Percentiles rank a stretch among this genome's conserved stretches.
Evolutionary conservation across 2,797 vertebrate species (phyloP).

Genomic region (Falco novaeseelandiae): DNA sequence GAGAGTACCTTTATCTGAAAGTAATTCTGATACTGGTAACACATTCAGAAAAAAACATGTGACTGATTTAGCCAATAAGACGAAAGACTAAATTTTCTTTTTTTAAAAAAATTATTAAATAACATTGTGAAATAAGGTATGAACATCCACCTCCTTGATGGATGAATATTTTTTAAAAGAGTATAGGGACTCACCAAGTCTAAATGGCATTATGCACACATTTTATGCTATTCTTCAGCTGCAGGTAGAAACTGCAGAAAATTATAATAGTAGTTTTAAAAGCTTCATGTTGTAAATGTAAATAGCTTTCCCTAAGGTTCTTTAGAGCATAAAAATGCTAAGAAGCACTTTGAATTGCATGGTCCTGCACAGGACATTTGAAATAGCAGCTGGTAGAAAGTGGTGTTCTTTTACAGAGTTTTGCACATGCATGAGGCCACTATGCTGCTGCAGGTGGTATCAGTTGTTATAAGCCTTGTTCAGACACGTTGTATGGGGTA

Average conservation of each 20-base stretch:
- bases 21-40: neutral
- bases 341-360: neutral
- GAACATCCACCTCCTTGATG: neutral
- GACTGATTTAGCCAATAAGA: neutral
- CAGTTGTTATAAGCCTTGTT: neutral
- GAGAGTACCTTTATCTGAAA: neutral
- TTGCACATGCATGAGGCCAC: neutral
- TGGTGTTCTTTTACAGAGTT: neutral
- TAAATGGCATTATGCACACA: neutral
- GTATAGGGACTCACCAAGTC: neutral
- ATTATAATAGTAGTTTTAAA: neutral
- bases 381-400: neutral
- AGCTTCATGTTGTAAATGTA: neutral
- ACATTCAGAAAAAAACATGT: neutral
- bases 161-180: constrained; percentile 41
- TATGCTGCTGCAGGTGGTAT: neutral
- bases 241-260: neutral
- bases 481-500: neutral
- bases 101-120: neutral
- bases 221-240: neutral
- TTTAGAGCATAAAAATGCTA: neutral
- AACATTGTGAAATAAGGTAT: neutral
- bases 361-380: neutral
- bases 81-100: neutral
- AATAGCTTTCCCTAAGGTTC: neutral